These are phyloP conservation scores for Clinocottus analis DNA, from an alignment of 2,113 vertebrate genomes.

Conservation along the genomic window DNA sequence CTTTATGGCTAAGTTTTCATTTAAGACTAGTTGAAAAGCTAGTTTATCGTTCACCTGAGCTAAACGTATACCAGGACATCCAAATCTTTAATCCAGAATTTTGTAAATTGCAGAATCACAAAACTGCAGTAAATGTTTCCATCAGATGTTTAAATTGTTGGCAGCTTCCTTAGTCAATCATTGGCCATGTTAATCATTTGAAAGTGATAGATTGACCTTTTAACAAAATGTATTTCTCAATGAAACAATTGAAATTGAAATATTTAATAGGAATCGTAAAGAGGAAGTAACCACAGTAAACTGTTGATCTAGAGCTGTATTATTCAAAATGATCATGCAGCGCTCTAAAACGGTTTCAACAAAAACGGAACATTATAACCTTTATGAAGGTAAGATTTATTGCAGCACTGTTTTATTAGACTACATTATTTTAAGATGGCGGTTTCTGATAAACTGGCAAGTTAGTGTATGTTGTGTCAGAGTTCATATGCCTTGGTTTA, in stretches of 20 bases:
- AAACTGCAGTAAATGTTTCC: background rate
- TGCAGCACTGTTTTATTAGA: background rate
- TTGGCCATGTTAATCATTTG: background rate
- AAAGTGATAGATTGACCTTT: background rate
- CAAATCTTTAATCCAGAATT: background rate
- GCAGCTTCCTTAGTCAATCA: background rate
- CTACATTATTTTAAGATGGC: background rate
- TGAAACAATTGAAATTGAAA: no score
- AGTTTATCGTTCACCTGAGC: background rate
- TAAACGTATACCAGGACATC: background rate
- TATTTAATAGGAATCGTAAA: slow-evolving; percentile 1
- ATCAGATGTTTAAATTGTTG: background rate
- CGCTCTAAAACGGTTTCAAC: background rate
- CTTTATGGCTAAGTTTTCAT: background rate
- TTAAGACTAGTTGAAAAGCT: background rate
- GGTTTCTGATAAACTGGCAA: background rate
- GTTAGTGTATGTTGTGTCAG: background rate
- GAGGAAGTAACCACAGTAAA: background rate
- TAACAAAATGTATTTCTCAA: background rate
- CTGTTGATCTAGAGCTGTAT: background rate
- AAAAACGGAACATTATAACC: background rate
- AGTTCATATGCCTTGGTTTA: background rate
- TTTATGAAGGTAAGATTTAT: background rate
- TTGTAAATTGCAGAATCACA: background rate
- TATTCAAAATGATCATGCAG: background rate